phyloP scores from a whole-genome alignment of 2,888 invertebrate species.

The Ommatoiulus sabulosus region DNA sequence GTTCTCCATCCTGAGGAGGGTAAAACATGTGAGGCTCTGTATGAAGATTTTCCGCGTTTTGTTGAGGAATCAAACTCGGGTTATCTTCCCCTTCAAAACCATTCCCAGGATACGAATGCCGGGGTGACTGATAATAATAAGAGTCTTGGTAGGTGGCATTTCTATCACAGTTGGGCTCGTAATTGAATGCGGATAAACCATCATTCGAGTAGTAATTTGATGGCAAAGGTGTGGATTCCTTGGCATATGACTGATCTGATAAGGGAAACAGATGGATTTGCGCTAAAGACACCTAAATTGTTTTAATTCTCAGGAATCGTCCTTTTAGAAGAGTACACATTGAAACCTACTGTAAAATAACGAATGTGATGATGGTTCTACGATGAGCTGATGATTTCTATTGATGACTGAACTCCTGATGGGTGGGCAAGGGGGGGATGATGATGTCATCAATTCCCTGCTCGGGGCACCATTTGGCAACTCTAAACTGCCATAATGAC shows the following conservation, averaged over 20 bases:
- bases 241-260: slow-evolving; percentile 7
- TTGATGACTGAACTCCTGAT: slow-evolving; percentile 53
- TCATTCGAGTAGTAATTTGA: background rate
- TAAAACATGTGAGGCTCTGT: background rate
- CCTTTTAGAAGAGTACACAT: too few species aligned
- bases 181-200: background rate
- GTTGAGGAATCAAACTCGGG: background rate
- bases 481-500: background rate
- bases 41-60: slow-evolving; percentile 30
- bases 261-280: background rate
- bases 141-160: slow-evolving; percentile 8
- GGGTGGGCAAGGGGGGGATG: slow-evolving; percentile 42
- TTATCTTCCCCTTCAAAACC: slow-evolving; percentile 21
- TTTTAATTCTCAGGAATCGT: background rate
- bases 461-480: background rate
- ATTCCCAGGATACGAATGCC: slow-evolving; percentile 28
- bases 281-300: background rate
- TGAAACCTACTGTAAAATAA: slow-evolving; percentile 47
- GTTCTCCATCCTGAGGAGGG: background rate
- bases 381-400: slow-evolving; percentile 19
- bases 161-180: slow-evolving; percentile 38
- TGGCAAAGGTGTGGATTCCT: background rate
- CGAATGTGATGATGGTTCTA: slow-evolving; percentile 43
- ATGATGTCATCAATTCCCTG: background rate
- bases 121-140: slow-evolving; percentile 45